phyloP scores from a whole-genome alignment of 2,888 invertebrate genomes.

The Nomada hirtipes region DNA sequence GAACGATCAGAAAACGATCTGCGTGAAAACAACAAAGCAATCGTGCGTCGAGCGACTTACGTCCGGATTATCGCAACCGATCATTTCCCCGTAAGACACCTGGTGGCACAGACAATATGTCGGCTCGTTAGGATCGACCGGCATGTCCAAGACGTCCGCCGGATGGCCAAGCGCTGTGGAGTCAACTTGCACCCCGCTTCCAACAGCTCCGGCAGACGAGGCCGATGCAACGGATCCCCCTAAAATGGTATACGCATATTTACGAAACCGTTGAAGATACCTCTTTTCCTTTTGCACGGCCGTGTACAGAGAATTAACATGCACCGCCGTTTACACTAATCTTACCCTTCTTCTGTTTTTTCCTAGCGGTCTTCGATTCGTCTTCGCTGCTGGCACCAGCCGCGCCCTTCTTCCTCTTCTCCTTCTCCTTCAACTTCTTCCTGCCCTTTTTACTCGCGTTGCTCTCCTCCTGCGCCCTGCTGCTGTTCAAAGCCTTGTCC shows the following conservation, averaged over 20 bases:
- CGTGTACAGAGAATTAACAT: background rate
- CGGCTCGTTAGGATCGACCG: conserved; percentile 98
- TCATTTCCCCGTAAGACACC: conserved; percentile 98
- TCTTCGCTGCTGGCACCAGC: conserved; percentile 82
- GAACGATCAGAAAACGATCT: conserved; percentile 47
- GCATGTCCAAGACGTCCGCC: conserved; percentile 96
- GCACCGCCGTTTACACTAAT: background rate
- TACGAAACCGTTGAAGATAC: background rate
- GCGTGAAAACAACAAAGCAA: background rate
- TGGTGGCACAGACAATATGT: conserved; percentile 99
- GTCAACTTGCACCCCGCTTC: conserved; percentile 81
- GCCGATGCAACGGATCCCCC: conserved; percentile 79
- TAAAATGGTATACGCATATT: conserved; percentile 30
- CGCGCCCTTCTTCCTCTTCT: conserved; percentile 86
- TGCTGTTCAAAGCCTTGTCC: conserved; percentile 94
- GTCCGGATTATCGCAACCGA: conserved; percentile 97
- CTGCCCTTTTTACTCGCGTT: conserved; percentile 90
- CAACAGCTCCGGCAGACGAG: conserved; percentile 80
- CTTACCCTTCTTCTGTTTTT: conserved; percentile 87
- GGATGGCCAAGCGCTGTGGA: conserved; percentile 88
- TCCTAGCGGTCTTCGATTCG: conserved; percentile 84
- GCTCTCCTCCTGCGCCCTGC: conserved; percentile 88
- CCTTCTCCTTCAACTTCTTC: conserved; percentile 89
- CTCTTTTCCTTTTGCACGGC: background rate
- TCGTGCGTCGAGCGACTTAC: conserved; percentile 84